Base-by-base conservation (phyloP, 2,113 vertebrate genomes). In the Elaphurus davidianus region DNA sequence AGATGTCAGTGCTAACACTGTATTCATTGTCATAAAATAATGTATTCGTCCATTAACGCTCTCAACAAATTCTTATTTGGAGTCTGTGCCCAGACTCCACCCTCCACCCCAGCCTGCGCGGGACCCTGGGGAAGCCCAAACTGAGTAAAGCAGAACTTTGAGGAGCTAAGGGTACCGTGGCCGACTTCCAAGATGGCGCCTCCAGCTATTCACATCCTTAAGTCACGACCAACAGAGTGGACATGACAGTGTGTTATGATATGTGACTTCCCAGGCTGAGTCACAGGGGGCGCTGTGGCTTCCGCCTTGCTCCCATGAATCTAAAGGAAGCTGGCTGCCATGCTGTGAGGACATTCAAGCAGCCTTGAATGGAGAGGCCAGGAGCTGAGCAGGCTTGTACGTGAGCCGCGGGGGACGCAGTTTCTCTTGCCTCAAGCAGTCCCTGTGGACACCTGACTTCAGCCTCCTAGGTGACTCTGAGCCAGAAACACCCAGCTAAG, bases 381-480 rank as follows among this genome's bases (percentile, higher is more conserved):
- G 0, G 28, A 27, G 74, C 27, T 3, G 17, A 0, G 25, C 25
- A 12, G 36, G 21, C 82, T 57, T 21, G 25, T 19, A 4, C 1
- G 1, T 2, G 45, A 14, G 43, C 85, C 33, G 8, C 1, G 1
- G 1, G 7, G 43, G 21, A 13, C 2, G 7, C 14, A 15, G 83
- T 21, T 47, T 67, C 45, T 47, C 14, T 6, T 7, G 33, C 36
- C 94, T 12, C 36, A 7, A 3, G 55, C 19, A 3, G n/a, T 23
- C 59, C 17, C 55, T 19, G 28, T 7, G 0, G 28, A 67, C 57
- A n/a, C 36, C 71, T 62, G 57, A 62, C n/a, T 7, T 1, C 59
- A 33, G 21, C 7, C 84, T 59, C 43, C 21, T 9, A 23, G 28
- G 28, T 17, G 28, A 12, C 76, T 9, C 0, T 1, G 17, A 54